A percentile compares a stretch with the other conserved stretches of the same genome.
phyloP scores from a whole-genome alignment of 2,888 invertebrate genomes.

The Junonia oenone region DNA sequence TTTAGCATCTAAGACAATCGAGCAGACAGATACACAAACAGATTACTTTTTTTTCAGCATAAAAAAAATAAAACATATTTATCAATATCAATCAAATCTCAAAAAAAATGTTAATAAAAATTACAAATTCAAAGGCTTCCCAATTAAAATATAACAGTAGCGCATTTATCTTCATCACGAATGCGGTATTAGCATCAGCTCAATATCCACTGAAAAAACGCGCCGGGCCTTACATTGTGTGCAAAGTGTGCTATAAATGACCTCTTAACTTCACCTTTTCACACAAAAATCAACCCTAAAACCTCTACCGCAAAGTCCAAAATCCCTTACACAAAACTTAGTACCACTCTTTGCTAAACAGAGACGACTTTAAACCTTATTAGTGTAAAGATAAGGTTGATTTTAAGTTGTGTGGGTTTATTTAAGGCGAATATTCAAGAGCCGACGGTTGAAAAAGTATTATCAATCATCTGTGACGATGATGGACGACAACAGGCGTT shows the following conservation, averaged over 20 bases:
- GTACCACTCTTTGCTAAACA: too few species aligned
- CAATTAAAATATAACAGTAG: slow-evolving; percentile 31
- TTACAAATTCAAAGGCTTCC: slow-evolving; percentile 30
- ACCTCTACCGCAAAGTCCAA: slow-evolving; percentile 8
- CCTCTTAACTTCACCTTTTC: slow-evolving; percentile 39
- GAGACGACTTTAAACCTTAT: too few species aligned
- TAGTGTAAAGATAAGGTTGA: too few species aligned
- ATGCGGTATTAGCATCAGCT: slow-evolving; percentile 50
- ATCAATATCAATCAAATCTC: not conserved
- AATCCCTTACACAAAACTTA: too few species aligned
- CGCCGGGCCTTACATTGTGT: slow-evolving; percentile 60
- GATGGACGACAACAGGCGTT: slow-evolving; percentile 47
- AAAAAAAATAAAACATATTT: not conserved
- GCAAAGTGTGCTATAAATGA: slow-evolving; percentile 47
- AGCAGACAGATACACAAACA: too few species aligned
- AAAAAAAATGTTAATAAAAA: slow-evolving; percentile 8
- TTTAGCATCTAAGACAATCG: too few species aligned
- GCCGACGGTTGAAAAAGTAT: slow-evolving; percentile 58
- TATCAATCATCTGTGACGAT: slow-evolving; percentile 72
- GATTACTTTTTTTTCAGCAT: too few species aligned
- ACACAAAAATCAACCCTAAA: slow-evolving; percentile 36
- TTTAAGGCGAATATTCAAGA: slow-evolving; percentile 46
- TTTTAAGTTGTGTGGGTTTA: slow-evolving; percentile 14
- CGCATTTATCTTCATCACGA: slow-evolving; percentile 41
- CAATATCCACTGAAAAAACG: slow-evolving; percentile 54